A percentile compares a stretch with the other conserved stretches of the same genome.
phyloP scores from a whole-genome alignment of 2,113 vertebrate species.

The Balaeniceps rex region DNA sequence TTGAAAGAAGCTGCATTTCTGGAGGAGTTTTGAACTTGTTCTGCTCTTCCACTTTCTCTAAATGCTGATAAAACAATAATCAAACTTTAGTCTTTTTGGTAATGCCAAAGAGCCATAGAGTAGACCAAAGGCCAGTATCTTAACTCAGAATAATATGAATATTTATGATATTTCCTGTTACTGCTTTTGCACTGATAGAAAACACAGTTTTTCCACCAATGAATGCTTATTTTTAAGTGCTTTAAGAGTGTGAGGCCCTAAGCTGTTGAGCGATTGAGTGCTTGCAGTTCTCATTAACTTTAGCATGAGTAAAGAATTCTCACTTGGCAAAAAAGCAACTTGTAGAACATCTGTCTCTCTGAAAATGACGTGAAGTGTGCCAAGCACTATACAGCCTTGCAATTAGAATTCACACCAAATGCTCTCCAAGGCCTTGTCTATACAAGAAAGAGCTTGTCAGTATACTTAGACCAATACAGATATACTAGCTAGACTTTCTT shows the following conservation, averaged over 20 bases:
- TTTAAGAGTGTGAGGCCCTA: neutral
- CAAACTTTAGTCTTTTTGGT: neutral
- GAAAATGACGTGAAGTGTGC: neutral
- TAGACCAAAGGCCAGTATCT: neutral
- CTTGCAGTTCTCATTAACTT: neutral
- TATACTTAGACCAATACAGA: neutral
- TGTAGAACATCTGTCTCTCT: neutral
- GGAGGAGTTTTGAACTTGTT: neutral
- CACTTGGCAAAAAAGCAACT: neutral
- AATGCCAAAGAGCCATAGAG: neutral
- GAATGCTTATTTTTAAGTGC: neutral
- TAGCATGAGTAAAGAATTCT: neutral
- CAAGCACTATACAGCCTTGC: neutral
- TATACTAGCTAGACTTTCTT: neutral
- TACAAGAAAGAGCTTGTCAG: neutral
- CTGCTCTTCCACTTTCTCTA: neutral
- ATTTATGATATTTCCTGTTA: neutral
- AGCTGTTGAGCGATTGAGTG: neutral
- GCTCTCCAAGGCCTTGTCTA: neutral
- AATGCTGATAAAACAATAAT: neutral
- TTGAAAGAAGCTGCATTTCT: neutral
- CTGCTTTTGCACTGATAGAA: neutral
- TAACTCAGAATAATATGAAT: neutral
- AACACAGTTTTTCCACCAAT: neutral
- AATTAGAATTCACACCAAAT: neutral